Conservation (phyloP, 2,797 vertebrate genomes). For the Myotis findleyi region DNA sequence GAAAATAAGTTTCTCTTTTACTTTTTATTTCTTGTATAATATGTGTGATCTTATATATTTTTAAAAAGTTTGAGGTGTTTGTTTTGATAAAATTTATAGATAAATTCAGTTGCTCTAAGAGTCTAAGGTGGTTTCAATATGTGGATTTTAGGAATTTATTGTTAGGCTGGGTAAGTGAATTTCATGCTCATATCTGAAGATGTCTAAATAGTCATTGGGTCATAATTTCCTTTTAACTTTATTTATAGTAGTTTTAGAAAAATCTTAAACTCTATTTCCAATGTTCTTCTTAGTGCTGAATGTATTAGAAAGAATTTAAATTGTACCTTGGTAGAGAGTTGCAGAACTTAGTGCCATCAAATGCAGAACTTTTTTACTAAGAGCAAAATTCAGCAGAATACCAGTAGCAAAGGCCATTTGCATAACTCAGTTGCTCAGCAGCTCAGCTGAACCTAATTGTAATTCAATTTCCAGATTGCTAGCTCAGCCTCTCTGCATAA, state of each 20-base stretch:
- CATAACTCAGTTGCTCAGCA: slow-evolving; percentile 72
- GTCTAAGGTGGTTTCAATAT: neutral
- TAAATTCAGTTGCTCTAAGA: neutral
- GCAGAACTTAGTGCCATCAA: slow-evolving; percentile 53
- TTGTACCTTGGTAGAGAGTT: slow-evolving; percentile 43
- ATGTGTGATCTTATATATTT: neutral
- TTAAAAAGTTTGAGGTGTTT: slow-evolving; percentile 17
- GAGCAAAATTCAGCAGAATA: slow-evolving; percentile 73
- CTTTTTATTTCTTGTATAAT: slow-evolving; percentile 21
- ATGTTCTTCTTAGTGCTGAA: neutral
- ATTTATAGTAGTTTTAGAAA: slow-evolving; percentile 54
- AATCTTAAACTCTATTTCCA: slow-evolving; percentile 12
- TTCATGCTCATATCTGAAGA: slow-evolving; percentile 20
- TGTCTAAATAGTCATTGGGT: neutral
- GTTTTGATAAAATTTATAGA: neutral
- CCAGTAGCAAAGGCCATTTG: slow-evolving; percentile 65
- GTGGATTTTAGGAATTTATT: slow-evolving; percentile 58
- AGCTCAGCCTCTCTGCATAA: slow-evolving; percentile 61
- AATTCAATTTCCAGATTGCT: slow-evolving; percentile 71
- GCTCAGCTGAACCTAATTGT: slow-evolving; percentile 79
- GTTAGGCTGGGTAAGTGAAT: slow-evolving; percentile 19
- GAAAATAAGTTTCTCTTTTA: slow-evolving; percentile 47
- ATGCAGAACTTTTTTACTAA: slow-evolving; percentile 66
- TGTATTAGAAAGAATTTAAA: slow-evolving; percentile 38
- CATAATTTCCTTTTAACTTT: slow-evolving; percentile 66